Percentiles rank a stretch among this genome's conserved stretches.
phyloP scores from a whole-genome alignment of 2,113 vertebrate genomes.

The Sceloporus undulatus region DNA sequence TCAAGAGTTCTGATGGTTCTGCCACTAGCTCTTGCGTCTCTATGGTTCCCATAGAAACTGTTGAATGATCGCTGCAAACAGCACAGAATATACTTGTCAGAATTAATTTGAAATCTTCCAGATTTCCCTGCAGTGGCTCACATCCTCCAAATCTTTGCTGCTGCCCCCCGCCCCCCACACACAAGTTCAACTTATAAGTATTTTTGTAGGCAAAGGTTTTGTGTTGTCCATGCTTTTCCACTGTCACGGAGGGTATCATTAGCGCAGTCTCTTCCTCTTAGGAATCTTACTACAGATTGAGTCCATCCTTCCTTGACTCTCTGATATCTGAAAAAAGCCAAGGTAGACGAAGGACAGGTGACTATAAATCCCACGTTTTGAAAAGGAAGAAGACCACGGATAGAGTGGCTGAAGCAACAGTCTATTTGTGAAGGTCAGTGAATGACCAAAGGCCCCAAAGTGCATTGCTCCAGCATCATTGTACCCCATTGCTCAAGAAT shows the following conservation, averaged over 20 bases:
- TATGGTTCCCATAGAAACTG: slow-evolving; percentile 73
- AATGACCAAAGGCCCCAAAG: not conserved
- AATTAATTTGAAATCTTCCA: not conserved
- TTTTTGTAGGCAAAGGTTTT: not conserved
- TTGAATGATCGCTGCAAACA: slow-evolving; percentile 43
- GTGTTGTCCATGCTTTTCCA: accelerated
- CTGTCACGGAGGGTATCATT: too few species aligned
- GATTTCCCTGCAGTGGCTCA: slow-evolving; percentile 12
- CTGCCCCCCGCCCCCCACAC: not conserved
- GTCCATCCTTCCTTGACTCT: not conserved
- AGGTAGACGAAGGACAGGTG: not conserved
- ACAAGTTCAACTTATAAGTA: not conserved
- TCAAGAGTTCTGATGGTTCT: slow-evolving; percentile 36
- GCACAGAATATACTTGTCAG: slow-evolving; percentile 49
- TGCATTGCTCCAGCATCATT: not conserved
- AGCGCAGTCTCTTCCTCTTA: not conserved
- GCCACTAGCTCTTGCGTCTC: slow-evolving; percentile 37
- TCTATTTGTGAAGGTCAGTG: not conserved
- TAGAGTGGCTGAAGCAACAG: too few species aligned
- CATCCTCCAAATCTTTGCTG: not conserved
- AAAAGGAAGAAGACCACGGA: too few species aligned
- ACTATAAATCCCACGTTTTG: not conserved
- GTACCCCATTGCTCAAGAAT: not conserved
- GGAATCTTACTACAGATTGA: not conserved
- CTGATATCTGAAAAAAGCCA: not conserved